Conservation (phyloP, 2,113 vertebrate species). For the Tupaia chinensis region DNA sequence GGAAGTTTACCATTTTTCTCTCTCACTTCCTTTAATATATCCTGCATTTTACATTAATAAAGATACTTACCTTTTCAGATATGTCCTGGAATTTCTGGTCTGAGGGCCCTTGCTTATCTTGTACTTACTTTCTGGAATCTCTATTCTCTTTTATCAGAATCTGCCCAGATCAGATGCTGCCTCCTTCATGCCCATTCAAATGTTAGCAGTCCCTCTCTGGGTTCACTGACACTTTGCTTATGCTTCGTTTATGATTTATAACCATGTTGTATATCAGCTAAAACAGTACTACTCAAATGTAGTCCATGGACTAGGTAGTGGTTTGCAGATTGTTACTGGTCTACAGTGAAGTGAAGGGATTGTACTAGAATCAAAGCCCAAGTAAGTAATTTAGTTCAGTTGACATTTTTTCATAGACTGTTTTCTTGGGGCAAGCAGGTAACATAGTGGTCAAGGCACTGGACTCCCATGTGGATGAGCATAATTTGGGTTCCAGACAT, state of each 20-base stretch:
- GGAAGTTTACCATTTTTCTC: neutral
- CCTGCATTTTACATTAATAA: neutral
- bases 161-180: neutral
- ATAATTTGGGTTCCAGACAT: too few species aligned
- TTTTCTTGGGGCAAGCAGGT: too few species aligned
- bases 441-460: too few species aligned
- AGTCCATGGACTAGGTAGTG: neutral
- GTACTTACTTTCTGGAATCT: neutral
- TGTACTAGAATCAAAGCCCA: neutral
- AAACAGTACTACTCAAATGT: neutral
- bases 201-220: neutral
- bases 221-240: neutral
- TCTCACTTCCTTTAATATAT: neutral
- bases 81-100: neutral
- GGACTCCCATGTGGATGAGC: too few species aligned
- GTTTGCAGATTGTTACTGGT: neutral
- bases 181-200: neutral
- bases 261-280: neutral
- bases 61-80: conserved; percentile 14
- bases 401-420: neutral
- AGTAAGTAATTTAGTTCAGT: neutral
- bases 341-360: neutral
- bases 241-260: neutral
- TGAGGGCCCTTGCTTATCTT: neutral
- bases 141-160: neutral